phyloP scores from a whole-genome alignment of 2,113 vertebrate genomes.

The Condylura cristata region DNA sequence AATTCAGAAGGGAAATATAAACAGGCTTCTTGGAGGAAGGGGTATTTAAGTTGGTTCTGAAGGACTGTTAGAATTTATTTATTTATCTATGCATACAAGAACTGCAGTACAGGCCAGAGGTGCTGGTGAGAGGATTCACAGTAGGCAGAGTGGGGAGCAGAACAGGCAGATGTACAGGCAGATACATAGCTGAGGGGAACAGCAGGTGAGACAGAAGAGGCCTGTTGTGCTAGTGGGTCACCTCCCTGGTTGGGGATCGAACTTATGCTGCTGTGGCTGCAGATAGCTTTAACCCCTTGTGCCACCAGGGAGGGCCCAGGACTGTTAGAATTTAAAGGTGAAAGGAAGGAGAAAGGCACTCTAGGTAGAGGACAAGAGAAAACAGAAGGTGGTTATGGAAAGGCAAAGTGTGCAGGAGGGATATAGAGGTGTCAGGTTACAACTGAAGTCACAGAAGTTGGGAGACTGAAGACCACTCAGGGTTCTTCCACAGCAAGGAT shows the following conservation, averaged over 20 bases:
- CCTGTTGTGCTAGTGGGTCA: too few relatives aligned
- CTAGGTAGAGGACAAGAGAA: not conserved
- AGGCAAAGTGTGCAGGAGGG: not conserved
- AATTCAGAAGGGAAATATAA: not conserved
- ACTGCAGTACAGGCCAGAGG: too few relatives aligned
- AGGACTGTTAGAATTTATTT: not conserved
- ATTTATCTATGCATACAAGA: too few relatives aligned
- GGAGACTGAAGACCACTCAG: not conserved
- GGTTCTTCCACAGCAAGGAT: not conserved
- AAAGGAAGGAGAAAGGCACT: not conserved
- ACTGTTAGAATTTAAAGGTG: not conserved
- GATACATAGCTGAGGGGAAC: too few relatives aligned
- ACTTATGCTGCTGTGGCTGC: too few relatives aligned
- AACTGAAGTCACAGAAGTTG: not conserved
- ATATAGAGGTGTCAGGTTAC: not conserved
- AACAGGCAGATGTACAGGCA: too few relatives aligned
- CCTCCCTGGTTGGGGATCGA: too few relatives aligned
- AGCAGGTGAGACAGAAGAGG: too few relatives aligned
- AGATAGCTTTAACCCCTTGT: too few relatives aligned
- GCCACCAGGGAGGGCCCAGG: too few relatives aligned
- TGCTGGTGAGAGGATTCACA: too few relatives aligned
- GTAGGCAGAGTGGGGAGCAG: too few relatives aligned
- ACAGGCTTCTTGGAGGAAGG: not conserved
- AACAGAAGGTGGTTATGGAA: not conserved
- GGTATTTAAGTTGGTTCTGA: not conserved